A percentile compares a stretch with the other conserved stretches of the same genome.
Evolutionary conservation across 2,888 invertebrate species (phyloP).

Genomic region (Melieria crassipennis): DNA sequence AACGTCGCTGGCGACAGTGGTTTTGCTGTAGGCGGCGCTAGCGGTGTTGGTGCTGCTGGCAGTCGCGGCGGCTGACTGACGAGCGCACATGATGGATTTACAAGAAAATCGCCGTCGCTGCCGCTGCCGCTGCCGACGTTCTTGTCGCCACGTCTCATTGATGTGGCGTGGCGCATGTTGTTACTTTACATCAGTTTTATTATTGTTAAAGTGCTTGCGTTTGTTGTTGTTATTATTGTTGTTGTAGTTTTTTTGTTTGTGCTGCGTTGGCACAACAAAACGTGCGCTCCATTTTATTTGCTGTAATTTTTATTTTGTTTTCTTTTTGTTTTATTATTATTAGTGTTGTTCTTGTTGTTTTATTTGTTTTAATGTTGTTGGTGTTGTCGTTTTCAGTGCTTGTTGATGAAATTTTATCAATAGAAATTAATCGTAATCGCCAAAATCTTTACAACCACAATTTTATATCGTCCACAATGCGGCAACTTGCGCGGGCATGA

Average conservation of each 20-base stretch:
- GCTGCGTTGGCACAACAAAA: neutral
- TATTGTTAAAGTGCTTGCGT: neutral
- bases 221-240: neutral
- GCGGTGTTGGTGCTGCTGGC: too few species aligned
- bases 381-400: conserved; percentile 5
- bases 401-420: conserved; percentile 38
- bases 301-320: neutral
- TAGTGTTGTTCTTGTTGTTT: neutral
- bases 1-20: too few species aligned
- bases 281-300: neutral
- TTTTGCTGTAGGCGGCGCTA: too few species aligned
- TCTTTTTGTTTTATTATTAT: conserved; percentile 7
- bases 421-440: conserved; percentile 43
- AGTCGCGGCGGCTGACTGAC: too few species aligned
- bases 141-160: too few species aligned
- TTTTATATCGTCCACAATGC: conserved; percentile 25
- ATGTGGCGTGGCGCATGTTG: too few species aligned
- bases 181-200: too few species aligned
- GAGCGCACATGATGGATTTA: too few species aligned
- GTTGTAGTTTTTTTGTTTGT: neutral
- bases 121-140: too few species aligned
- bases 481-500: neutral
- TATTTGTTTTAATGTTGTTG: conserved; percentile 14
- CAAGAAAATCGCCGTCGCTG: too few species aligned
- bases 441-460: conserved; percentile 5